Evolutionary conservation across 2,888 invertebrate species (phyloP), one percentile per base, ranked within the genome.

Genomic region (Helicoverpa assulta): DNA sequence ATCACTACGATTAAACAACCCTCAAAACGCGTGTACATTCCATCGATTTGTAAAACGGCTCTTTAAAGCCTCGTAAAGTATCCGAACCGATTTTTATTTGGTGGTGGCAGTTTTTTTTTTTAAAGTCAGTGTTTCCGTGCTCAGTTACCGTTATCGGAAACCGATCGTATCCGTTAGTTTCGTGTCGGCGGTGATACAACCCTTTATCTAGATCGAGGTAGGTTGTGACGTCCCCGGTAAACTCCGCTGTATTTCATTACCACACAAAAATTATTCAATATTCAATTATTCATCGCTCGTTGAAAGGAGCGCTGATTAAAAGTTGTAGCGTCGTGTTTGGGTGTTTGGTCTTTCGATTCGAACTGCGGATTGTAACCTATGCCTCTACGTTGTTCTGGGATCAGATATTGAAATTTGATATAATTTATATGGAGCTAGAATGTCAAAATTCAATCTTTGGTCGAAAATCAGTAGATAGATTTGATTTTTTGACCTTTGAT

Each of bases 161-260:
- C 87, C 91, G 87, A 93, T 92, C 88, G 85, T 85, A 85, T 86
- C 83, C 81, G 85, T 84, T 88, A 86, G 85, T 83, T 88, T 89
- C 92, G 92, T 91, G 91, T 88, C 86, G 90, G 84, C 81, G 86
- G 88, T 89, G 89, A 90, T 89, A 86, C 90, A 93, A 94, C 94
- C 94, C 94, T 94, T 95, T 95, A 95, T 95, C 95, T 87, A 87
- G 95, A 95, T 95, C 83, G 95, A 84, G 92, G 80, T 84, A 84
- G 84, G 78, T 82, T 82, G 95, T 87, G 92, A 93, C 89, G 90
- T 94, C 95, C 88, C 94, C 82, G 86, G 76, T 81, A 78, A 76
- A 78, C 85, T 82, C 82, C 84, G 82, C 78, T 82, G 89, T 86
- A 90, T 89, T 86, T 91, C 91, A 91, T 93, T 92, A 92, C 88